Evolutionary conservation across 2,888 invertebrate species (phyloP).

Genomic region (Tetramorium bicarinatum): DNA sequence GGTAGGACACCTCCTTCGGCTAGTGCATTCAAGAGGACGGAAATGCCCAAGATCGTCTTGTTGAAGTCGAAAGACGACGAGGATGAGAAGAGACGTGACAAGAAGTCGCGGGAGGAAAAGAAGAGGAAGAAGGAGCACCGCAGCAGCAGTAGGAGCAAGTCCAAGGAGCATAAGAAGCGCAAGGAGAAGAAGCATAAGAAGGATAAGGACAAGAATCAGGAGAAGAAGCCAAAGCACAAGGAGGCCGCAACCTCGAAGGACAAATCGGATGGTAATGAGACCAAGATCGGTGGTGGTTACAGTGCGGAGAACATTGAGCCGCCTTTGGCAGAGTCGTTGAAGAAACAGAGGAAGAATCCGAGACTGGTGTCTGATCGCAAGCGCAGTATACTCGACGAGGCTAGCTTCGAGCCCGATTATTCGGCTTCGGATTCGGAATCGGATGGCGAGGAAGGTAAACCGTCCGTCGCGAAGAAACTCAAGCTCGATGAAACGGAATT

Average conservation of each 20-base stretch:
- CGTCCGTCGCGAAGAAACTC: conserved; percentile 76
- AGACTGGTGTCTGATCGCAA: conserved; percentile 88
- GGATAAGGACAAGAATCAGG: conserved; percentile 84
- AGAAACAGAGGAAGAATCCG: conserved; percentile 82
- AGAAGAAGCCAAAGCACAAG: conserved; percentile 85
- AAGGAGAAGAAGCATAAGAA: conserved; percentile 87
- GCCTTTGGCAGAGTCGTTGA: conserved; percentile 75
- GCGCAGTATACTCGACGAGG: conserved; percentile 91
- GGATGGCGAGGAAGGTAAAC: conserved; percentile 87
- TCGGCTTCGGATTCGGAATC: conserved; percentile 90
- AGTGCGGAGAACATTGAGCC: conserved; percentile 67
- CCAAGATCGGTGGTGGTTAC: conserved; percentile 56
- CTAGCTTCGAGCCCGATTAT: conserved; percentile 92
- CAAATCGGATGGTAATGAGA: conserved; percentile 74
- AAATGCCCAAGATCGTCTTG: conserved; percentile 72
- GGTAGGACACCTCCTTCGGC: conserved; percentile 79
- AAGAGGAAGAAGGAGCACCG: conserved; percentile 83
- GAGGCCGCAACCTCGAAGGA: conserved; percentile 69
- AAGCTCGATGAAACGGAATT: conserved; percentile 77
- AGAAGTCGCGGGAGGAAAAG: conserved; percentile 79
- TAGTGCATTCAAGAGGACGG: conserved; percentile 71
- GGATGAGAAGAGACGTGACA: conserved; percentile 78
- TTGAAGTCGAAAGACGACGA: conserved; percentile 79
- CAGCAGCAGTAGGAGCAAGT: conserved; percentile 80
- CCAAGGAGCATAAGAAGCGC: conserved; percentile 82